Evolutionary conservation across 2,113 vertebrate species (phyloP), one percentile per base, ranked within the genome.

Genomic region (Canis aureus): DNA sequence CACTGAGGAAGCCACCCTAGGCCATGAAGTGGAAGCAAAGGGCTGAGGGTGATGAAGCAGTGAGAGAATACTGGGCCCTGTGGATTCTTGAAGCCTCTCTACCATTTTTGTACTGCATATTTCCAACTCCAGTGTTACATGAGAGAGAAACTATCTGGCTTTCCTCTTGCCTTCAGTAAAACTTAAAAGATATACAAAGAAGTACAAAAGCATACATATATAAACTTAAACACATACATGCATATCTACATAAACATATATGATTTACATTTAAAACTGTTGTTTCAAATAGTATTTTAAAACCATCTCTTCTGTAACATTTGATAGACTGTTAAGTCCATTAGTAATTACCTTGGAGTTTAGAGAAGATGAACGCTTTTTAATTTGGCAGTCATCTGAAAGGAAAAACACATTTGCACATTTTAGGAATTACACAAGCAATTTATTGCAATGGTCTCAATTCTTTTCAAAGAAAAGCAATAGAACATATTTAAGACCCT

Each of bases 331-430:
- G 64, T 43, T 67, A 55, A 89, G 82, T 57, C 19, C 86, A 22
- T 69, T 20, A 59, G 27, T 29, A 90, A 49, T 97, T 99, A 99
- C 99, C 99, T 99, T 99, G 51, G 98, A 98, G 91, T 98, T 99
- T 78, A 99, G 98, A 32, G 99, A 97, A 74, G 98, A 91, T 20
- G 98, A 83, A n/a, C 97, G 98, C 89, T 99, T 99, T 98, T 99
- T 99, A 96, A 98, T 99, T 0, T 98, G 98, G 95, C 99, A 98
- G 91, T 99, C 99, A 96, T 99, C 99, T 99, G 98, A 78, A 97
- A 97, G 98, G 69, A 97, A 97, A 97, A 88, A 57, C n/a, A 93
- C 4, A 97, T 95, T 82, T 84, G 38, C 64, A 90, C 17, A 64
- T n/a, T 66, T 94, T 95, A 88, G 25, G 78, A 89, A 69, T 27